Evolutionary conservation across 1,140 invertebrate species (phyloP), one percentile per base, ranked within the genome.

Genomic region (Eurytemora carolleeae): DNA sequence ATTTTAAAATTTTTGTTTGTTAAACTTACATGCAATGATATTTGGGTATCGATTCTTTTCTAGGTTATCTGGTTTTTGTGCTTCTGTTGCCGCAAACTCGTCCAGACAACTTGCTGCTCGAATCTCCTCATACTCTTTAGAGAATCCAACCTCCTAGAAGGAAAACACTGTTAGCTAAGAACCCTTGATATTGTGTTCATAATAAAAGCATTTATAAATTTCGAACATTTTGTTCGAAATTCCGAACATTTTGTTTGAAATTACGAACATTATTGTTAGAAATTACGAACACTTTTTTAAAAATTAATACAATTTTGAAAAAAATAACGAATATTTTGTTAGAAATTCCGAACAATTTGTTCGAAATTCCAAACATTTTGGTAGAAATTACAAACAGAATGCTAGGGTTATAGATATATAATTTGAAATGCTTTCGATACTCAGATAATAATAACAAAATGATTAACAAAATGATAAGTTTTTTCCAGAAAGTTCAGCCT

Each of bases 1-100:
- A n/a, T n/a, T n/a, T n/a, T n/a, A n/a, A n/a, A n/a, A n/a, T n/a
- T n/a, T n/a, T n/a, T n/a, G n/a, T n/a, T n/a, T n/a, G n/a, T n/a
- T n/a, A 58, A 62, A 65, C 63, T 64, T 58, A 64, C 63, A 64
- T 56, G 91, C 89, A 65, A 91, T 83, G 64, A 95, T 94, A 69
- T 94, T 94, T 3, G 91, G 76, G 73, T 95, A 95, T 71, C 91
- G 78, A 74, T 95, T 95, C 72, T 94, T 94, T 57, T 82, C 76
- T 70, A 88, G 85, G 71, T 95, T 95, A 68, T 94, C 90, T 1
- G 83, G 81, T 69, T 85, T 79, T 69, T 89, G 84, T 1, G 88
- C 91, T 73, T 85, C 82, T 67, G 90, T 86, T 57, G 85, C 86
- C 16, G 83, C 80, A 68, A 86, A 81, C 52, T 80, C 80, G 53